Conservation (phyloP, 2,888 invertebrate genomes). For the Ophion costatus region DNA sequence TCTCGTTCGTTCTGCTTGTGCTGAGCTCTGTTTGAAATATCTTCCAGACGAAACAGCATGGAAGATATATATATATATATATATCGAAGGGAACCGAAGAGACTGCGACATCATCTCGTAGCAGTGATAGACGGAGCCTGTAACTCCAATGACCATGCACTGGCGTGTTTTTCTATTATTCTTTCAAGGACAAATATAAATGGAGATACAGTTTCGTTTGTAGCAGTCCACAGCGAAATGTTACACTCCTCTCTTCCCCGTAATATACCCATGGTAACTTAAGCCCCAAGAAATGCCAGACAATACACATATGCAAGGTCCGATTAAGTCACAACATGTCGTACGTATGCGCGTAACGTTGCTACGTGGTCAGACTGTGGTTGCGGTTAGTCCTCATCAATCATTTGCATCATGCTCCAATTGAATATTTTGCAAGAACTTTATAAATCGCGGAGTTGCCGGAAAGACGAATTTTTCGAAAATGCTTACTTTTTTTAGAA, state of each 20-base stretch:
- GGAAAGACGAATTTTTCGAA: background rate
- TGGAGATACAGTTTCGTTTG: slow-evolving; percentile 17
- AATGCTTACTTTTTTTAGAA: background rate
- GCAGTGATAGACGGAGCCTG: slow-evolving; percentile 47
- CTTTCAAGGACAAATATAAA: slow-evolving; percentile 60
- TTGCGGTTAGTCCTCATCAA: no score
- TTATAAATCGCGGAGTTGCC: background rate
- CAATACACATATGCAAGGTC: background rate
- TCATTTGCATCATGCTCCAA: no score
- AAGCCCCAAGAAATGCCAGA: slow-evolving; percentile 34
- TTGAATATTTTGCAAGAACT: background rate
- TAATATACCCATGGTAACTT: slow-evolving; percentile 18
- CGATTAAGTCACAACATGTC: slow-evolving; percentile 24
- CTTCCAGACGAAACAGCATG: slow-evolving; percentile 50
- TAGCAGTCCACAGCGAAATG: slow-evolving; percentile 24
- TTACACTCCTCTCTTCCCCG: slow-evolving; percentile 27
- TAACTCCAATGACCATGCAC: slow-evolving; percentile 43
- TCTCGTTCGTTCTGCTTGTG: slow-evolving; percentile 49
- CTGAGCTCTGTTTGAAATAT: slow-evolving; percentile 43
- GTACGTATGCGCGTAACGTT: background rate
- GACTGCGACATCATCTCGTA: slow-evolving; percentile 23
- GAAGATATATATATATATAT: background rate
- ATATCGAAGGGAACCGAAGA: slow-evolving; percentile 23
- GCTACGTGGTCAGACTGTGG: no score
- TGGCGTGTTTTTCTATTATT: slow-evolving; percentile 48